Evolutionary conservation across 1,140 invertebrate species (phyloP), one percentile per base, ranked within the genome.

Genomic region (Heliothis subflexa): DNA sequence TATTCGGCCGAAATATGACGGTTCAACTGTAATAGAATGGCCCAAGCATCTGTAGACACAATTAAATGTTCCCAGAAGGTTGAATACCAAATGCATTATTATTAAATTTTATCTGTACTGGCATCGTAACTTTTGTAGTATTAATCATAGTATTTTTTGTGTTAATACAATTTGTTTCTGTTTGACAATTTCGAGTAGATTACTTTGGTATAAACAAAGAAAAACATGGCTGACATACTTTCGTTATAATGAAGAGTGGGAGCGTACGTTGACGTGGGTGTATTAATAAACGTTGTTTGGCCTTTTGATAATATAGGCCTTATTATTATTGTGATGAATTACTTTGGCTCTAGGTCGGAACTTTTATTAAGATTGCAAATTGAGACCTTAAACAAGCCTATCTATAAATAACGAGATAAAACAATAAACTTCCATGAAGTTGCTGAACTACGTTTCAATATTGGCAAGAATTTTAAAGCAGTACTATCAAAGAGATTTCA

Each of bases 1-100:
- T 68, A 68, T 68, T 50, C 21, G 64, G 47, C 12, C 64, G 14
- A 50, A 68, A 68, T 68, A 68, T 21, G 47, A 52, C 18, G 47
- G 47, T n/a, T 2, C 10, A 62, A 62, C 25, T 40, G 57, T 18
- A 66, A 49, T 18, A 18, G 40, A 25, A 50, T 68, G 18, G 11
- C 64, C 16, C 12, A 40, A 45, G 33, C 14, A 25, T 33, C 14
- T 62, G 18, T 62, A 62, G 28, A 62, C 59, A 40, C 28, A 62
- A 62, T 45, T 45, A 45, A 47, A 64, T 16, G 54, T 55, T 55
- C 18, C 54, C n/a, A 11, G 18, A 55, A 18, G 28, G 10, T 40
- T 21, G 14, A 62, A 62, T 13, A 40, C 13, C 5, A 9, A 7
- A n/a, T 9, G 33, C 25, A 61, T 28, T 18, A 14, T 40, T 62